A percentile compares a stretch with the other conserved stretches of the same genome.
phyloP scores from a whole-genome alignment of 2,888 invertebrate species.

The Perithous albicinctus region DNA sequence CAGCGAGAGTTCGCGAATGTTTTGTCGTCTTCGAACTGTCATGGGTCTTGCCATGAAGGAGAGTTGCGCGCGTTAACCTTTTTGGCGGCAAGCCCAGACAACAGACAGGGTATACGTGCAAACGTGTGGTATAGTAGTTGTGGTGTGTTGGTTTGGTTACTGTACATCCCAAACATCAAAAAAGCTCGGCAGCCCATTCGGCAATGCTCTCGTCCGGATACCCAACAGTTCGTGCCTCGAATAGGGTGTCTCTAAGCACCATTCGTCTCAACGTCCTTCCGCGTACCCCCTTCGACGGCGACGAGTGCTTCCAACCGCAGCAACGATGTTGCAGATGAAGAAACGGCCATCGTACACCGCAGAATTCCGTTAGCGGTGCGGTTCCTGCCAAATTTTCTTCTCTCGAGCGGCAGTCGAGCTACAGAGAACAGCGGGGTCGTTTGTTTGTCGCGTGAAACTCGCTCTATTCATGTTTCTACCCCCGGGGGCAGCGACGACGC shows the following conservation, averaged over 20 bases:
- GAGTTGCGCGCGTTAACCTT: conserved; percentile 51
- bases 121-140: conserved; percentile 21
- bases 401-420: conserved; percentile 37
- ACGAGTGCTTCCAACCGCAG: conserved; percentile 29
- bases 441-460: conserved; percentile 65
- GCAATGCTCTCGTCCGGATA: conserved; percentile 43
- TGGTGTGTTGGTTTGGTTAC: conserved; percentile 19
- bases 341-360: conserved; percentile 32
- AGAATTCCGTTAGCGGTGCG: conserved; percentile 47
- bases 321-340: conserved; percentile 27
- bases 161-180: conserved; percentile 42
- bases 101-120: conserved; percentile 20
- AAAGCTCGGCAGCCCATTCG: conserved; percentile 54
- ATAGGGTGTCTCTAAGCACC: conserved; percentile 52
- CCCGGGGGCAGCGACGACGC: conserved; percentile 35
- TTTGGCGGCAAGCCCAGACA: conserved; percentile 63
- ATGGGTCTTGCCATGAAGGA: conserved; percentile 38
- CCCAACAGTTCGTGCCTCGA: conserved; percentile 60
- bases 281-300: conserved; percentile 40
- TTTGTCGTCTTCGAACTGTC: conserved; percentile 64
- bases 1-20: conserved; percentile 38
- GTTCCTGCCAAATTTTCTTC: conserved; percentile 67
- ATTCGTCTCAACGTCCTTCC: conserved; percentile 57
- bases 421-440: conserved; percentile 50
- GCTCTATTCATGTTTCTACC: conserved; percentile 24